These are phyloP conservation scores for Zaprionus lineosus DNA, from an alignment of 2,888 invertebrate species.

Conservation along the genomic window DNA sequence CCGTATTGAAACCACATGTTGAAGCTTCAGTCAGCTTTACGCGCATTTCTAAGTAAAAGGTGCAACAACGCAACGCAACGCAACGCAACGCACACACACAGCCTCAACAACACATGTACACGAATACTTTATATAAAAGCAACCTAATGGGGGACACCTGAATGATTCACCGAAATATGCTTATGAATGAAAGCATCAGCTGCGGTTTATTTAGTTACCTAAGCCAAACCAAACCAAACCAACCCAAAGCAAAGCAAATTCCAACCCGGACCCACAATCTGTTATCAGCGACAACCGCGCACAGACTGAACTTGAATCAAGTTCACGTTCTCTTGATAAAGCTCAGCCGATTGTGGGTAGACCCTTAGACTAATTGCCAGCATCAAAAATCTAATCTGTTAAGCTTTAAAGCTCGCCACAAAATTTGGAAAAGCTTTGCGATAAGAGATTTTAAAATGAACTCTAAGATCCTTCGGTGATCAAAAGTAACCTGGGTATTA, in stretches of 20 bases:
- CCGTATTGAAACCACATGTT: conserved; percentile 70
- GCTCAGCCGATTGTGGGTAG: conserved; percentile 9
- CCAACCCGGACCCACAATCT: conserved; percentile 27
- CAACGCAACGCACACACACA: conserved; percentile 8
- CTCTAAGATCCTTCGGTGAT: no score
- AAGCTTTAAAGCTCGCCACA: conserved; percentile 9
- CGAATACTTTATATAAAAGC: neutral
- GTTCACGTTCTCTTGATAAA: conserved; percentile 40
- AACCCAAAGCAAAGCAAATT: no score
- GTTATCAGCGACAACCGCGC: conserved; percentile 35
- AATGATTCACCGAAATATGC: conserved; percentile 60
- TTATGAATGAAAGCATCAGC: conserved; percentile 41
- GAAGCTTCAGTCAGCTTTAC: conserved; percentile 60
- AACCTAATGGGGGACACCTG: conserved; percentile 31
- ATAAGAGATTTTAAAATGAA: no score
- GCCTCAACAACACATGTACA: neutral
- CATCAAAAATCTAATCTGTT: neutral
- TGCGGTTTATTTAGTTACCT: conserved; percentile 36
- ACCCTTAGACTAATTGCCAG: neutral
- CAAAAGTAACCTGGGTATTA: no score
- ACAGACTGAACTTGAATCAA: conserved; percentile 49
- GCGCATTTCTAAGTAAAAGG: conserved; percentile 74
- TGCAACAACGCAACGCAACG: conserved; percentile 52
- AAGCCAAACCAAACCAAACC: neutral
- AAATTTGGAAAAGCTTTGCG: no score